These are phyloP conservation scores for Leptobrachium leishanense DNA, from an alignment of 2,113 vertebrate species.

Conservation along the genomic window DNA sequence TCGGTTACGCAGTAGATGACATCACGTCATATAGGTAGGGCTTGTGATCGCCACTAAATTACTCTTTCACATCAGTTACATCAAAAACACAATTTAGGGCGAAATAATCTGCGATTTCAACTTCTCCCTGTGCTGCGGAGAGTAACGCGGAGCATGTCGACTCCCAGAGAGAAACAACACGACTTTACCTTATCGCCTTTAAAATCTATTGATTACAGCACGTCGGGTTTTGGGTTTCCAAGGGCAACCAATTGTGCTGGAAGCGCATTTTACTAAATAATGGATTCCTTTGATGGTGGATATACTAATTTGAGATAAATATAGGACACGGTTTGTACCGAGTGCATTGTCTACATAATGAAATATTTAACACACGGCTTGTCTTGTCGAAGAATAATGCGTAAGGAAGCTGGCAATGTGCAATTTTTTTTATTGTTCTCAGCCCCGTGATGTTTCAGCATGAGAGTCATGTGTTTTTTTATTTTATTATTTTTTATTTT, in stretches of 20 bases:
- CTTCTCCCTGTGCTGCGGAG: too few relatives aligned
- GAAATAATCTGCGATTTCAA: too few relatives aligned
- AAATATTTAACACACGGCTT: slow-evolving; percentile 3
- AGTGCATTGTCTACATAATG: background rate
- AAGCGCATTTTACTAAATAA: background rate
- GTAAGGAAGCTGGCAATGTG: background rate
- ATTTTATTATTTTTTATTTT: background rate
- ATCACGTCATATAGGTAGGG: too few relatives aligned
- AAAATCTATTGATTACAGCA: background rate
- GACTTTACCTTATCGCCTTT: background rate
- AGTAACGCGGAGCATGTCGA: too few relatives aligned
- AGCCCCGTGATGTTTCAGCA: background rate
- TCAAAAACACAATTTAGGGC: too few relatives aligned
- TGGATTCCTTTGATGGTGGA: background rate
- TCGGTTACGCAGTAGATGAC: too few relatives aligned
- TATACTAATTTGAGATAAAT: slow-evolving; percentile 19
- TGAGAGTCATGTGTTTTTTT: slow-evolving; percentile 22
- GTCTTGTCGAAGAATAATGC: background rate
- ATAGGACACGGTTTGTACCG: slow-evolving; percentile 1
- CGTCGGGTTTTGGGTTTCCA: background rate
- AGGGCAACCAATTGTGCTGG: background rate
- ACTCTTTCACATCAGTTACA: too few relatives aligned
- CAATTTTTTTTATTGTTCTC: slow-evolving; percentile 1
- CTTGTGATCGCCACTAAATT: too few relatives aligned
- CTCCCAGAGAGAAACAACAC: too few relatives aligned